phyloP scores from a whole-genome alignment of 2,888 invertebrate species.

The Teleogryllus oceanicus region DNA sequence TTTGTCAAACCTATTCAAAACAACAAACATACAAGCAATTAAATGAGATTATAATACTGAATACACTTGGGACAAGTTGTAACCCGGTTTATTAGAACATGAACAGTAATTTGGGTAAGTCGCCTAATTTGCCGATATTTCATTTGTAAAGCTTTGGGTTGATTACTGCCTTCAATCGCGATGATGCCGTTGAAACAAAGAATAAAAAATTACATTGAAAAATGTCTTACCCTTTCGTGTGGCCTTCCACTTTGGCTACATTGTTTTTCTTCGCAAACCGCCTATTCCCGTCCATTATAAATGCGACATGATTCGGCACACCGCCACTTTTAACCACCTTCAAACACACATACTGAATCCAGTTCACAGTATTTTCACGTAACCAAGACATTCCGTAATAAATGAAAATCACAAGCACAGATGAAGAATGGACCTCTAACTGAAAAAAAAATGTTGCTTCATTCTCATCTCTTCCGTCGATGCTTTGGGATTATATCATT shows the following conservation, averaged over 20 bases:
- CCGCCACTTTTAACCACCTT: conserved; percentile 75
- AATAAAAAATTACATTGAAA: background rate
- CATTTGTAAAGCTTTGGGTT: no score
- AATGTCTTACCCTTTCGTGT: conserved; percentile 58
- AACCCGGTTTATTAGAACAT: background rate
- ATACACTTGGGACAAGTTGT: background rate
- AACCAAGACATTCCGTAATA: conserved; percentile 45
- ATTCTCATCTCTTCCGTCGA: no score
- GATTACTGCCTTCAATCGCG: no score
- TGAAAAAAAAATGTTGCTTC: no score
- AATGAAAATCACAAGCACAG: background rate
- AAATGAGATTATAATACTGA: background rate
- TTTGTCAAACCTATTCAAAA: conserved; percentile 64
- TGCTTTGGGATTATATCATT: no score
- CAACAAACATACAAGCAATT: background rate
- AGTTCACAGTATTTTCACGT: conserved; percentile 45
- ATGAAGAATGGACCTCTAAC: no score
- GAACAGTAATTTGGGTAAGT: no score
- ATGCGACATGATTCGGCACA: conserved; percentile 87
- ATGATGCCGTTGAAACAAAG: no score
- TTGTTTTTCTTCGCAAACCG: conserved; percentile 81
- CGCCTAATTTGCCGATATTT: no score
- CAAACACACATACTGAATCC: conserved; percentile 58
- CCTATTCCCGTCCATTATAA: conserved; percentile 99
- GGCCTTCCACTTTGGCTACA: conserved; percentile 74